These are phyloP conservation scores for Hipparchia sbordonii DNA, from an alignment of 2,888 invertebrate species.

Conservation along the genomic window DNA sequence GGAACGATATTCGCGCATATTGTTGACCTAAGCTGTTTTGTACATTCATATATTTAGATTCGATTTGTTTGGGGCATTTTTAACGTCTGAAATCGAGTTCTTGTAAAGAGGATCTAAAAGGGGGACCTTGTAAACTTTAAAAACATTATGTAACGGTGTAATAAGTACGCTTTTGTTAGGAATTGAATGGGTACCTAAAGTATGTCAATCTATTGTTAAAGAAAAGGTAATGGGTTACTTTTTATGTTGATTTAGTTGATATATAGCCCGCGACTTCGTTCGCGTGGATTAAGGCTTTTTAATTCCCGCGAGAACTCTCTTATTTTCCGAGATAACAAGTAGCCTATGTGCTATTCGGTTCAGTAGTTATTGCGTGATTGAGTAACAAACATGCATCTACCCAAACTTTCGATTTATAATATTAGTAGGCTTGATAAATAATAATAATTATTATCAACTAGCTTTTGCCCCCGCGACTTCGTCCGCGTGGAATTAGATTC, in stretches of 20 bases:
- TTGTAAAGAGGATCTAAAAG: background rate
- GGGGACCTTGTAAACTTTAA: background rate
- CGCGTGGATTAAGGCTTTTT: too few relatives aligned
- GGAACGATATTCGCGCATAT: conserved; percentile 28
- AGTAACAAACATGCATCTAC: too few relatives aligned
- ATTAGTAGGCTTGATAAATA: too few relatives aligned
- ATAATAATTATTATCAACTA: too few relatives aligned
- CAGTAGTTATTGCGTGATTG: too few relatives aligned
- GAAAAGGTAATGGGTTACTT: background rate
- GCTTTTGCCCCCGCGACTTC: too few relatives aligned
- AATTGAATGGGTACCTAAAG: background rate
- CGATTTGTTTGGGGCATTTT: conserved; percentile 12
- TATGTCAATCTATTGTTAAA: background rate
- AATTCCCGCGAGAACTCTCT: too few relatives aligned
- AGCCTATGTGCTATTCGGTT: too few relatives aligned
- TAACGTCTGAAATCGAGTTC: background rate
- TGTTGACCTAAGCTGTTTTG: conserved; percentile 32
- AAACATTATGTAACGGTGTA: background rate
- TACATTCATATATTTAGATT: conserved; percentile 16
- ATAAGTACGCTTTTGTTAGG: conserved; percentile 1
- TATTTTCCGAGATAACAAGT: too few relatives aligned
- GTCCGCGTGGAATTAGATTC: too few relatives aligned
- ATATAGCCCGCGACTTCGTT: too few relatives aligned
- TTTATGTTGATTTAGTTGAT: background rate
- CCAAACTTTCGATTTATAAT: too few relatives aligned